These are phyloP conservation scores for Melanotaenia parkinsoni DNA, from an alignment of 2,797 vertebrate genomes.

Conservation along the genomic window DNA sequence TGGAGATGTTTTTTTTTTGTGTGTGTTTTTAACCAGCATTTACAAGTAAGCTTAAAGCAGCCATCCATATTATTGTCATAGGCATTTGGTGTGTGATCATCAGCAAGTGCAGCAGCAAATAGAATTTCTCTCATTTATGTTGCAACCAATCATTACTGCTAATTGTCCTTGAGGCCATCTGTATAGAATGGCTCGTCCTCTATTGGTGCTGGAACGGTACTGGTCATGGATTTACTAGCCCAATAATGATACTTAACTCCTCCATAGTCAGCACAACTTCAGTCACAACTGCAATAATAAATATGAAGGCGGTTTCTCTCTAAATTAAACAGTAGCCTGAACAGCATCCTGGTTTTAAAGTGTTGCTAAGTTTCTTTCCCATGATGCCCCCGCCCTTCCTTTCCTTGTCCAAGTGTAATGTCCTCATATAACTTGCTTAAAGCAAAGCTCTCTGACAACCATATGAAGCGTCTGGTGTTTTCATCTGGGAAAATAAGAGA, in stretches of 20 bases:
- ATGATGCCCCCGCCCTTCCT: slow-evolving; percentile 59
- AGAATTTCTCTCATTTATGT: slow-evolving; percentile 81
- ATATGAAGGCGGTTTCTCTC: slow-evolving; percentile 45
- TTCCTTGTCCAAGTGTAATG: slow-evolving; percentile 41
- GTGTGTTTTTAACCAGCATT: slow-evolving; percentile 27
- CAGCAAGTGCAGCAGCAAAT: slow-evolving; percentile 76
- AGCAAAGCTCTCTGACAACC: slow-evolving; percentile 60
- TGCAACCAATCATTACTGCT: slow-evolving; percentile 80
- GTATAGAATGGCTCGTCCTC: slow-evolving; percentile 77
- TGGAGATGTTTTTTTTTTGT: not conserved
- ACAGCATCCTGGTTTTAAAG: slow-evolving; percentile 58
- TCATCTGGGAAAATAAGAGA: slow-evolving; percentile 78
- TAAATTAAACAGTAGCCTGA: slow-evolving; percentile 66
- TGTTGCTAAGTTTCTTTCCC: slow-evolving; percentile 65
- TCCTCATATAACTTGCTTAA: slow-evolving; percentile 70
- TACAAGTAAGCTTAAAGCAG: slow-evolving; percentile 64
- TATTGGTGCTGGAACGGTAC: slow-evolving; percentile 66
- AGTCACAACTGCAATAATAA: slow-evolving; percentile 53
- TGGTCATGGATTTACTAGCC: slow-evolving; percentile 78
- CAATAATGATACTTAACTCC: slow-evolving; percentile 71
- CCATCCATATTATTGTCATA: slow-evolving; percentile 71
- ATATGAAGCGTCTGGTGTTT: slow-evolving; percentile 67
- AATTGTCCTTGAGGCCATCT: slow-evolving; percentile 84
- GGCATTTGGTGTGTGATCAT: slow-evolving; percentile 74
- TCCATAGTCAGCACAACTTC: slow-evolving; percentile 58